Conservation (phyloP, 2,113 vertebrate genomes). For the Beaufortia kweichowensis region DNA sequence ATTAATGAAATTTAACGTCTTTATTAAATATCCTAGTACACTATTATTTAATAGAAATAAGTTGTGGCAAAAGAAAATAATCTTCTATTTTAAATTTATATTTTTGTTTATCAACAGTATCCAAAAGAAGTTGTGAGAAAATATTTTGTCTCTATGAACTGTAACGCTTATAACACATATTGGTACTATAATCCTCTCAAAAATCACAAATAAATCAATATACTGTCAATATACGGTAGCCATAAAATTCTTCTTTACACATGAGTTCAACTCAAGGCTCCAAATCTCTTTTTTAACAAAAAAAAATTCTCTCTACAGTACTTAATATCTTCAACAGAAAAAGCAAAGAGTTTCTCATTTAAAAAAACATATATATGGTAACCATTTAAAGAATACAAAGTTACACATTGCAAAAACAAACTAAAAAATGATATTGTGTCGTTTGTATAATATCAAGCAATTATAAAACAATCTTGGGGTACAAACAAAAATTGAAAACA, state of each 20-base stretch:
- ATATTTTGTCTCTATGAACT: not conserved
- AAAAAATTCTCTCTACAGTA: slow-evolving; percentile 50
- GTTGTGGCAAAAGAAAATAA: not conserved
- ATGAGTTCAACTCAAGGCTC: not conserved
- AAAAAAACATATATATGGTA: slow-evolving; percentile 45
- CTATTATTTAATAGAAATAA: not conserved
- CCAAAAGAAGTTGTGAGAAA: not conserved
- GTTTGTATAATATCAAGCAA: too few relatives aligned
- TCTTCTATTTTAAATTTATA: not conserved
- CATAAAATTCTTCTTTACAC: not conserved
- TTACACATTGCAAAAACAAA: slow-evolving; percentile 47
- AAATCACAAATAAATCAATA: not conserved
- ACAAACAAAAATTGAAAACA: slow-evolving; percentile 42
- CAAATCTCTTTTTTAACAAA: slow-evolving; percentile 40
- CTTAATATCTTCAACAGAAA: slow-evolving; percentile 46
- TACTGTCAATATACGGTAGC: too few relatives aligned
- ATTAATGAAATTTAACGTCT: too few relatives aligned
- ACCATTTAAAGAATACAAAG: slow-evolving; percentile 54
- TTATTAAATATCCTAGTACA: not conserved
- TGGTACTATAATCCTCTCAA: not conserved
- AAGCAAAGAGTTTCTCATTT: slow-evolving; percentile 47
- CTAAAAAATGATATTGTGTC: too few relatives aligned
- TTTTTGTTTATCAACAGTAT: slow-evolving; percentile 3
- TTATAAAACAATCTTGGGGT: slow-evolving; percentile 56
- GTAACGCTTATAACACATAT: not conserved